Evolutionary conservation across 2,797 vertebrate species (phyloP).

Genomic region (Heliangelus exortis): DNA sequence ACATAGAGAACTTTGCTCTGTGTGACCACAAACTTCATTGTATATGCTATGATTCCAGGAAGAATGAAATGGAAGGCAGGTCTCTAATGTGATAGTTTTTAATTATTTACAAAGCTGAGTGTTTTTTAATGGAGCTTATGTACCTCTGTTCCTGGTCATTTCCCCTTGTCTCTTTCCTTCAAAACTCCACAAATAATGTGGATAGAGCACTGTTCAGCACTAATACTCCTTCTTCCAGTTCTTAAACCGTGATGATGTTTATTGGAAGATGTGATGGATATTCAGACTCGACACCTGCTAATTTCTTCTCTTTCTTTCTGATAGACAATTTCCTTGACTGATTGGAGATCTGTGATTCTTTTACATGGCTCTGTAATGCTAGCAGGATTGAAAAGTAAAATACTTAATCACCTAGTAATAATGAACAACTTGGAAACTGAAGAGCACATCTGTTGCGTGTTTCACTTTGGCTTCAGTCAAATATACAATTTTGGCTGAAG

Average conservation of each 20-base stretch:
- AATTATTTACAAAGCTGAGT: constrained; percentile 80
- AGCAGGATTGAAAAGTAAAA: not conserved
- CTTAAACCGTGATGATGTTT: not conserved
- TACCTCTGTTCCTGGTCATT: constrained; percentile 54
- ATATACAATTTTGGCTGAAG: not conserved
- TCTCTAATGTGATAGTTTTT: constrained; percentile 59
- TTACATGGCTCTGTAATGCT: not conserved
- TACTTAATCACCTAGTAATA: not conserved
- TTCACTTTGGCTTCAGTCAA: not conserved
- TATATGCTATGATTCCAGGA: constrained; percentile 49
- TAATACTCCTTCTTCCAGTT: not conserved
- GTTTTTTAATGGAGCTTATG: constrained; percentile 73
- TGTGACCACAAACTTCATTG: not conserved
- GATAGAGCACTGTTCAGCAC: not conserved
- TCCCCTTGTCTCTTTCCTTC: constrained; percentile 4
- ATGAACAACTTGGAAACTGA: not conserved
- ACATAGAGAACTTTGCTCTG: fast-evolving
- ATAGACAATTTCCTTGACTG: not conserved
- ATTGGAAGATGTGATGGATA: not conserved
- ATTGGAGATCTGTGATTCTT: not conserved
- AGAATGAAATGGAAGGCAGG: constrained; percentile 31
- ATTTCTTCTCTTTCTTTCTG: not conserved
- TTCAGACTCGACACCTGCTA: not conserved
- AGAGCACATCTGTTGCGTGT: not conserved
- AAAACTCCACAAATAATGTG: not conserved